These are phyloP conservation scores for Isichthys henryi DNA, from an alignment of 2,113 vertebrate species.

Conservation along the genomic window DNA sequence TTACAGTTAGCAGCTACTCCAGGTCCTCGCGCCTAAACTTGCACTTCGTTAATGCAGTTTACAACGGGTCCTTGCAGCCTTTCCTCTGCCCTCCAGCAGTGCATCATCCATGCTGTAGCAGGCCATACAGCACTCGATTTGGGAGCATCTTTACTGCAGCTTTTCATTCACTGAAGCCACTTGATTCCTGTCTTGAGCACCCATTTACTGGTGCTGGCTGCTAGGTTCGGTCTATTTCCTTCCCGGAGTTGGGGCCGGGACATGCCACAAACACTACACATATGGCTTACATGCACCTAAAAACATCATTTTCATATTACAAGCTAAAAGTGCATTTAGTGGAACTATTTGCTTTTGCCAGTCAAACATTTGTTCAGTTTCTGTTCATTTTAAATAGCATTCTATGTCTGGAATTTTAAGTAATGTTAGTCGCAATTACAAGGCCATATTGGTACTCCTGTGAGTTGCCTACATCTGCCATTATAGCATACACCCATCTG, in stretches of 20 bases:
- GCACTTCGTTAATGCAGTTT: not conserved
- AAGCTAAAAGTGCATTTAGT: not conserved
- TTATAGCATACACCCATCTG: not conserved
- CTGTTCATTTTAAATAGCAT: not conserved
- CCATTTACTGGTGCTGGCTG: constrained; percentile 19
- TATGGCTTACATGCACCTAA: not conserved
- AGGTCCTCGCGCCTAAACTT: not conserved
- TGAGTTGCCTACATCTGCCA: not conserved
- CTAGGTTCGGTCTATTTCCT: constrained; percentile 12
- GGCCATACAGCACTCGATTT: not conserved
- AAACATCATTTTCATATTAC: not conserved
- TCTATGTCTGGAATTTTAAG: not conserved
- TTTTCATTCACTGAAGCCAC: constrained; percentile 24
- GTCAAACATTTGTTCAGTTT: not conserved
- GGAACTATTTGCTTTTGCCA: not conserved
- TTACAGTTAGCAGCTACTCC: not conserved
- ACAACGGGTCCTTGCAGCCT: not conserved
- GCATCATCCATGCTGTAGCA: not conserved
- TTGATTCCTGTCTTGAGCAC: constrained; percentile 19
- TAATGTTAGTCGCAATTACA: not conserved
- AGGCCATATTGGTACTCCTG: not conserved
- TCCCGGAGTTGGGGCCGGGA: constrained; percentile 1
- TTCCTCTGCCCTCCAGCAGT: not conserved
- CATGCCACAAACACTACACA: not conserved
- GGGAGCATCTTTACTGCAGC: not conserved